phyloP scores from a whole-genome alignment of 2,888 invertebrate species.

The Polydesmus complanatus region DNA sequence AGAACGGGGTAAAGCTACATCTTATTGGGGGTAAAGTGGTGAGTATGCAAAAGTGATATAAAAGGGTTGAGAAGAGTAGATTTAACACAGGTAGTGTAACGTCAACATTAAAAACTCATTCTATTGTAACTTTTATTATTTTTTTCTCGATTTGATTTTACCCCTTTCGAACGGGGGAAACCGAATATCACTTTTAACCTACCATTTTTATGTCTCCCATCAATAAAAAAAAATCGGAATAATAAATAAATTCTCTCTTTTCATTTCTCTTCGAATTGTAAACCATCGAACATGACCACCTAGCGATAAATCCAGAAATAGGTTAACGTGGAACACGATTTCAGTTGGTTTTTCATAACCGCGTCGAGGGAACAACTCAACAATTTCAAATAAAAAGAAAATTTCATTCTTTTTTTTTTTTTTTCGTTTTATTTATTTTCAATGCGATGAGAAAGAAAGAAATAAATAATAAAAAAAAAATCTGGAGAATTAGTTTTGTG shows the following conservation, averaged over 20 bases:
- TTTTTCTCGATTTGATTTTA: too few relatives aligned
- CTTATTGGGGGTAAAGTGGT: not conserved
- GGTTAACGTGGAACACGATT: too few relatives aligned
- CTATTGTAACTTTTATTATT: too few relatives aligned
- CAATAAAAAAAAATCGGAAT: not conserved
- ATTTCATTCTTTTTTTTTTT: too few relatives aligned
- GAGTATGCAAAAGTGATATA: not conserved
- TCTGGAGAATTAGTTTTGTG: too few relatives aligned
- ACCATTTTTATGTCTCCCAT: not conserved
- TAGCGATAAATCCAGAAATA: not conserved
- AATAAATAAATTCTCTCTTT: not conserved
- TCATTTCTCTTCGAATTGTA: not conserved
- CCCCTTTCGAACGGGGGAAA: too few relatives aligned
- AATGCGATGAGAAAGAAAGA: too few relatives aligned
- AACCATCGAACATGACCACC: not conserved
- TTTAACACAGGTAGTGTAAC: not conserved
- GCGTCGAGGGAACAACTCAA: too few relatives aligned
- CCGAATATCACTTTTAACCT: not conserved
- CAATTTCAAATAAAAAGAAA: too few relatives aligned
- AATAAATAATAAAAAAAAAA: not conserved
- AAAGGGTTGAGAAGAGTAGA: not conserved
- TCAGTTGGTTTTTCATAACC: not conserved
- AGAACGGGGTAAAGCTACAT: not conserved
- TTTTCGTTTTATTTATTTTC: too few relatives aligned
- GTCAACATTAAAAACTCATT: not conserved